Base-by-base conservation (phyloP, 2,797 vertebrate species). In the Myripristis murdjan region DNA sequence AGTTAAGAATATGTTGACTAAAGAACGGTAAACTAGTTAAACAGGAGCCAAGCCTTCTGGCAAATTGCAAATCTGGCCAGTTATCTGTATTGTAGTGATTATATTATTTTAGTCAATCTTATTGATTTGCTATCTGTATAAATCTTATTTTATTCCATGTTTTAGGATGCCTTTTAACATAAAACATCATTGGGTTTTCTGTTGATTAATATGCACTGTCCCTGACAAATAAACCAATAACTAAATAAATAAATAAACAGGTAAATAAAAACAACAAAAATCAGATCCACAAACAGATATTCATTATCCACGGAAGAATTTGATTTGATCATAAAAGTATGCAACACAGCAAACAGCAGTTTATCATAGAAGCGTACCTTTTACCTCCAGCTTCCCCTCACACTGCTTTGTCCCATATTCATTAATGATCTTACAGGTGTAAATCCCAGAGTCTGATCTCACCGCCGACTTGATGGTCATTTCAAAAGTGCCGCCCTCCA, bases 361-460 rank as follows among this genome's bases (percentile, higher is more conserved):
- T 6, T 2, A 15, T 44, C 18, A 16, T 1, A 43, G 63, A 33
- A 39, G 35, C 81, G 0, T 79, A 93, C 98, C 97, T 98, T 96
- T 96, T 58, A 99, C 97, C 68, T 98, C 96, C 87, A 99, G 94
- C 81, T 91, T 96, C 76, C 94, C 95, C 70, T 99, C 97, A 0
- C 98, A 98, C 82, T 99, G 97, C 91, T 97, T 96, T 8, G 95
- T 98, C 57, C 98, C 98, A 0, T 98, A 99, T 80, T 99, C 97
- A 0, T 99, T 99, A 75, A 99, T 97, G 0, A 99, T 97, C 92
- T 97, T 98, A 88, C 98, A 99, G 62, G 95, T 97, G 87, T 99
- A 99, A 87, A 97, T 90, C 61, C 98, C 98, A 0, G 95, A 92
- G 26, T 99, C 98, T 0, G 95, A 94, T 53, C 92, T 95, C 85